Conservation (phyloP, 2,797 vertebrate genomes). For the Siniperca scherzeri region DNA sequence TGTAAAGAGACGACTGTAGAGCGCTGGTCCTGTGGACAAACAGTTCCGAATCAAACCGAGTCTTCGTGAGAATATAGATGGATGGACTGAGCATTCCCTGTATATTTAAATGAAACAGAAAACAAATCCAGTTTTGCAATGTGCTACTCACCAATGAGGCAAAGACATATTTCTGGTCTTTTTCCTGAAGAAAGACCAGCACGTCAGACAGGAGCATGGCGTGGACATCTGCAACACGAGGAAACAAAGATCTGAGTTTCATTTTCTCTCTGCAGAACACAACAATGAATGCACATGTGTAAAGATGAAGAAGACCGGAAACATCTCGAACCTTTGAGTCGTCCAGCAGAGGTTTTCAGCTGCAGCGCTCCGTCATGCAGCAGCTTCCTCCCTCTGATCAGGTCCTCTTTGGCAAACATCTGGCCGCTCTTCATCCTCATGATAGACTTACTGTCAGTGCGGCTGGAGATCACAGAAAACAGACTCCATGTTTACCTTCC, state of each 20-base stretch:
- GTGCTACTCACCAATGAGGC: constrained; percentile 89
- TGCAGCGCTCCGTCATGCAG: constrained; percentile 91
- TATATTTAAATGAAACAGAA: background rate
- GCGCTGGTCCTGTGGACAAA: constrained; percentile 89
- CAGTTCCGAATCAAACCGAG: background rate
- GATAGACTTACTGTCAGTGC: constrained; percentile 94
- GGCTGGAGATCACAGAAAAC: constrained; percentile 61
- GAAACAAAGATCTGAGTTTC: background rate
- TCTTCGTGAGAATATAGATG: background rate
- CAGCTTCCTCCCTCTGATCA: constrained; percentile 89
- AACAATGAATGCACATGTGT: background rate
- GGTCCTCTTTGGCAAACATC: constrained; percentile 95
- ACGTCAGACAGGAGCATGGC: constrained; percentile 93
- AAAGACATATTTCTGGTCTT: constrained; percentile 95
- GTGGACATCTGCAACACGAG: constrained; percentile 89
- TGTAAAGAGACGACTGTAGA: constrained; percentile 95
- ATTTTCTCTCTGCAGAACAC: background rate
- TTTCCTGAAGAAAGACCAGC: constrained; percentile 95
- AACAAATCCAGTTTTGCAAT: background rate
- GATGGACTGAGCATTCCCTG: background rate
- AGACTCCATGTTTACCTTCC: background rate
- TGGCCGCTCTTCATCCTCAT: constrained; percentile 96
- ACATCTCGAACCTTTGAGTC: constrained; percentile 88
- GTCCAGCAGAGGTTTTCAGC: constrained; percentile 87
- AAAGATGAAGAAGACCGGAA: background rate